Base-by-base conservation (phyloP, 2,113 vertebrate species). In the Nothobranchius furzeri region DNA sequence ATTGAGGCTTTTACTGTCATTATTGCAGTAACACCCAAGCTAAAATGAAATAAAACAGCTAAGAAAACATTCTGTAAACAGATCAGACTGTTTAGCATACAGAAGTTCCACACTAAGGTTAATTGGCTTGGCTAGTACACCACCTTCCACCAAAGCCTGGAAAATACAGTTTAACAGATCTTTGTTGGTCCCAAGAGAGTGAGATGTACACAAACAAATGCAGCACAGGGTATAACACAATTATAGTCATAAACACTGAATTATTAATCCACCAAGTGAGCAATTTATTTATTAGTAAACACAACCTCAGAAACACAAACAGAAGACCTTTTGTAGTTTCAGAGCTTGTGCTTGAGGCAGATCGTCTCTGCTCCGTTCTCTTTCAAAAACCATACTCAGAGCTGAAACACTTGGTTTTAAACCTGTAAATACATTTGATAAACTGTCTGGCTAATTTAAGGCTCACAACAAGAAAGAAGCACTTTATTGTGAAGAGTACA, bases 111-210 rank as follows among this genome's bases (percentile, higher is more conserved):
- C 50, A 55, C 12, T 10, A 52, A 70, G 63, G 67, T 79, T 69
- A 79, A 73, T 68, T 73, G 55, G 43, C 35, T 30, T 9, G n/a
- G 6, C n/a, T 20, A 50, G 47, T 20, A 17, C n/a, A 50, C 9
- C 9, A 50, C 20, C n/a, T 50, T 68, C 64, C 30, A 57, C 7
- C 14, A 65, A 42, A 70, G 63, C 35, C n/a, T 35, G 60, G 64
- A 52, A 70, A 81, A 76, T 50, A 68, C 54, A 75, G 76, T 51
- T 56, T 65, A 78, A 60, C 15, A 46, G 37, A 67, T 75, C 46
- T 66, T 73, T 51, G 74, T 46, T 40, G 53, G 50, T 46, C 53
- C 47, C 9, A 3, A 12, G 58, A 54, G 60, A 68, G 53, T 64
- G 52, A 70, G 37, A 65, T 37, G 43, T 2, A 52, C 12, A 61